Evolutionary conservation across 2,888 invertebrate genomes (phyloP).

Genomic region (Drosophila phalerata): DNA sequence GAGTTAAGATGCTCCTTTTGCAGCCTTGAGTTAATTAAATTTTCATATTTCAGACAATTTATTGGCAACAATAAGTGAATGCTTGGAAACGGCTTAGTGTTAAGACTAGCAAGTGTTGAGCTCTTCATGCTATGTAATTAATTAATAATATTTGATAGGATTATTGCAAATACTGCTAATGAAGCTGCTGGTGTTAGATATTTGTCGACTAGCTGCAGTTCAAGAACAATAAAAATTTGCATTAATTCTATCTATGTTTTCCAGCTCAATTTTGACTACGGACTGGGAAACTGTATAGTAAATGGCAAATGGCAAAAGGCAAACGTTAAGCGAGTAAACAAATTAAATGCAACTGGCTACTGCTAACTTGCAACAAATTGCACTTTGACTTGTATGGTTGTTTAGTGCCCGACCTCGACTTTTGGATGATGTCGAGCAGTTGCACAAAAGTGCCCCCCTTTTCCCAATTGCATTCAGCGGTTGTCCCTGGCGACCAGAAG

Average conservation of each 20-base stretch:
- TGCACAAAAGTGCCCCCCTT: conserved; percentile 37
- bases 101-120: conserved; percentile 31
- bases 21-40: conserved; percentile 9
- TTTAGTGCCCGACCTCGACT: conserved; percentile 68
- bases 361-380: conserved; percentile 67
- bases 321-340: conserved; percentile 63
- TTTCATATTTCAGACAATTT: conserved; percentile 5
- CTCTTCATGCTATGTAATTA: conserved; percentile 38
- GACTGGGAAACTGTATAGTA: conserved; percentile 22
- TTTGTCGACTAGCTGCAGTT: neutral
- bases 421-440: conserved; percentile 41
- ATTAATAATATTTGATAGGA: conserved; percentile 21
- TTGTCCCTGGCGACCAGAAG: conserved; percentile 70
- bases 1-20: neutral
- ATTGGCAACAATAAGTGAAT: conserved; percentile 6
- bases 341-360: conserved; percentile 66
- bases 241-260: conserved; percentile 12
- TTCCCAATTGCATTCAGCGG: conserved; percentile 62
- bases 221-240: conserved; percentile 5
- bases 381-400: conserved; percentile 71
- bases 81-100: neutral
- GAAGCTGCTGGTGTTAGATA: neutral
- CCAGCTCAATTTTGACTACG: conserved; percentile 26
- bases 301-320: conserved; percentile 32
- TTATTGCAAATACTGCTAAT: conserved; percentile 11